Percentiles rank a stretch among this genome's conserved stretches.
These are phyloP conservation scores for Drosophila kanekoi DNA, from an alignment of 2,888 invertebrate species.

Conservation along the genomic window DNA sequence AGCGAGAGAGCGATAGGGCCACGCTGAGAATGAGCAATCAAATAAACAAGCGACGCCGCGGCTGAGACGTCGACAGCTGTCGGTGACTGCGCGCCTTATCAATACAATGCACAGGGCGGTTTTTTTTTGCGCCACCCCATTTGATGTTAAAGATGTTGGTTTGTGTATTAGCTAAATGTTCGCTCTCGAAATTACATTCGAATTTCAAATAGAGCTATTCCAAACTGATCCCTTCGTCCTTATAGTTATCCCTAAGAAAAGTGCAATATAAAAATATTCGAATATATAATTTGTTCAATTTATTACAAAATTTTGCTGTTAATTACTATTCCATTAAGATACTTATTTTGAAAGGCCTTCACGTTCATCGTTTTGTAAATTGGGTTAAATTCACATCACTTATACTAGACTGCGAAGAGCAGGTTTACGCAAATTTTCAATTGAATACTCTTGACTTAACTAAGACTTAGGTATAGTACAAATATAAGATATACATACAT, in stretches of 20 bases:
- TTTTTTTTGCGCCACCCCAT: conserved; percentile 59
- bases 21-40: conserved; percentile 33
- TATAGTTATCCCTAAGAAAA: not conserved
- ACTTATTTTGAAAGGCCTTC: conserved; percentile 47
- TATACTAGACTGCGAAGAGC: conserved; percentile 2
- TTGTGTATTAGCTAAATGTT: conserved; percentile 41
- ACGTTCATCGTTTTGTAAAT: conserved; percentile 37
- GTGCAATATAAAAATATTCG: no score
- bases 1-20: conserved; percentile 8
- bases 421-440: conserved; percentile 16
- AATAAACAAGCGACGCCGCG: conserved; percentile 57
- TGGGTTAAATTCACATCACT: conserved; percentile 10
- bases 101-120: conserved; percentile 52
- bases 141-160: conserved; percentile 28
- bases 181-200: not conserved
- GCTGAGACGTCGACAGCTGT: conserved; percentile 61
- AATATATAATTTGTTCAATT: conserved; percentile 7
- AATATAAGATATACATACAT: conserved; percentile 40
- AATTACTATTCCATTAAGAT: conserved; percentile 26
- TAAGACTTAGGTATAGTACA: conserved; percentile 37
- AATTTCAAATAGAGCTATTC: not conserved
- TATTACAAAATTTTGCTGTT: conserved; percentile 16
- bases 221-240: not conserved
- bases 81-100: conserved; percentile 59
- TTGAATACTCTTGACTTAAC: conserved; percentile 44